Conservation (phyloP, 1,140 invertebrate species). For the Diorhabda elongata region DNA sequence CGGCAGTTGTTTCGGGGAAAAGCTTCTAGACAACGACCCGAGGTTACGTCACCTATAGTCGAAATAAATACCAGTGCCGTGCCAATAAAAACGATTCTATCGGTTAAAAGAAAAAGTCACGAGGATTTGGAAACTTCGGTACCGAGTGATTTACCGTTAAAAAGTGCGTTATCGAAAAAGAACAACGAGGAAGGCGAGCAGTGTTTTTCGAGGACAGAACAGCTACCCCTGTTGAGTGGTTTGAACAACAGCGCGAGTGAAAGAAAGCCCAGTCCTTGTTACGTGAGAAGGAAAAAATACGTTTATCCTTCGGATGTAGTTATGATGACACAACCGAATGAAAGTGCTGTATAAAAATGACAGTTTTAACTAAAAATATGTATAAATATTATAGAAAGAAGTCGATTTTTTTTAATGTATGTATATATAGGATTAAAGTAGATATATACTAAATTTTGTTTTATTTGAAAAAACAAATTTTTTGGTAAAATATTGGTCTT, state of each 20-base stretch:
- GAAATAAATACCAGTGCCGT: conserved; percentile 18
- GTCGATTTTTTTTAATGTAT: neutral
- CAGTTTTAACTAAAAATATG: neutral
- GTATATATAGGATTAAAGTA: neutral
- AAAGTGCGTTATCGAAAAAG: conserved; percentile 45
- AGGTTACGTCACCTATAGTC: conserved; percentile 19
- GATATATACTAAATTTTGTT: neutral
- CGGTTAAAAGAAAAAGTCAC: conserved; percentile 46
- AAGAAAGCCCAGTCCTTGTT: conserved; percentile 53
- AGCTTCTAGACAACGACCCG: conserved; percentile 30
- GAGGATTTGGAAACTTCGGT: neutral
- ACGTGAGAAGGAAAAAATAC: conserved; percentile 57
- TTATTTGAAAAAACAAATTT: neutral
- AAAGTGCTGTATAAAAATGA: conserved; percentile 27
- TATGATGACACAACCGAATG: conserved; percentile 24
- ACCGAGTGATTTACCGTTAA: neutral
- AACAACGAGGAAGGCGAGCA: conserved; percentile 25
- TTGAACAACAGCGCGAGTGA: conserved; percentile 51
- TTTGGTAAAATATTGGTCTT: no score
- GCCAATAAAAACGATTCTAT: conserved; percentile 48
- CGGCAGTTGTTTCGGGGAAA: conserved; percentile 30
- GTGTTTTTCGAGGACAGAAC: conserved; percentile 50
- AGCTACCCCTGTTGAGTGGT: conserved; percentile 53
- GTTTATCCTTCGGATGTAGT: conserved; percentile 50
- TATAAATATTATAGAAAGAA: neutral